These are phyloP conservation scores for Littorina saxatilis DNA, from an alignment of 1,140 invertebrate genomes.

Conservation along the genomic window DNA sequence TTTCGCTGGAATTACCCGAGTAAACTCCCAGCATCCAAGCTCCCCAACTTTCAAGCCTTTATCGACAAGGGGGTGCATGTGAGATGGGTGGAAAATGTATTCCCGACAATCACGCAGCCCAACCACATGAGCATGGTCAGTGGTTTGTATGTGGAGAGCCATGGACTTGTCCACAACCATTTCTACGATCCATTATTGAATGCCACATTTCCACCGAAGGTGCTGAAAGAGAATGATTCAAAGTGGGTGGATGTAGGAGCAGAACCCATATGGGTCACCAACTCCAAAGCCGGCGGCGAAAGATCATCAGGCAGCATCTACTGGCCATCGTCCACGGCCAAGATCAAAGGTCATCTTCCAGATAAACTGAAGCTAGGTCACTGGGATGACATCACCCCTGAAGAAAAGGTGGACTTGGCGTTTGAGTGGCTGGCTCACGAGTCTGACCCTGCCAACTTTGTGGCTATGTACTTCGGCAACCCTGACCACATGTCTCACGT, in stretches of 20 bases:
- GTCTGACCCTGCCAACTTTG: slow-evolving; percentile 76
- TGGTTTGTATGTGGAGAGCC: slow-evolving; percentile 84
- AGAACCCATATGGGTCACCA: slow-evolving; percentile 72
- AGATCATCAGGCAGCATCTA: slow-evolving; percentile 55
- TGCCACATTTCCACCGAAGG: slow-evolving; percentile 65
- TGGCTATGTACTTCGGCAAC: slow-evolving; percentile 84
- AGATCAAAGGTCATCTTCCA: slow-evolving; percentile 56
- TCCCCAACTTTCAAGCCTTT: slow-evolving; percentile 69
- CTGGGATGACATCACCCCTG: slow-evolving; percentile 69
- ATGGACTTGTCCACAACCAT: slow-evolving; percentile 85
- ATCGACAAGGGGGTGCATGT: slow-evolving; percentile 67
- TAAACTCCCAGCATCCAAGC: background rate
- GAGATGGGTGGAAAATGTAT: slow-evolving; percentile 77
- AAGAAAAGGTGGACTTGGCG: slow-evolving; percentile 77
- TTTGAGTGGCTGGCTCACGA: slow-evolving; percentile 81
- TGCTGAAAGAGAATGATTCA: slow-evolving; percentile 64
- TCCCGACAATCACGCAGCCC: slow-evolving; percentile 87
- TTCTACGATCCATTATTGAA: slow-evolving; percentile 80
- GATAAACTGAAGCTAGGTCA: slow-evolving; percentile 43
- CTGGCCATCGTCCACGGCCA: slow-evolving; percentile 59
- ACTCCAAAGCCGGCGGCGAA: slow-evolving; percentile 51
- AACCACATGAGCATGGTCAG: slow-evolving; percentile 89
- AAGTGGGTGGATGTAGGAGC: slow-evolving; percentile 65
- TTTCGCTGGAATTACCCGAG: background rate
- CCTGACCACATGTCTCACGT: slow-evolving; percentile 80